Conservation (phyloP, 2,888 invertebrate species). For the Oeneis ivallda region DNA sequence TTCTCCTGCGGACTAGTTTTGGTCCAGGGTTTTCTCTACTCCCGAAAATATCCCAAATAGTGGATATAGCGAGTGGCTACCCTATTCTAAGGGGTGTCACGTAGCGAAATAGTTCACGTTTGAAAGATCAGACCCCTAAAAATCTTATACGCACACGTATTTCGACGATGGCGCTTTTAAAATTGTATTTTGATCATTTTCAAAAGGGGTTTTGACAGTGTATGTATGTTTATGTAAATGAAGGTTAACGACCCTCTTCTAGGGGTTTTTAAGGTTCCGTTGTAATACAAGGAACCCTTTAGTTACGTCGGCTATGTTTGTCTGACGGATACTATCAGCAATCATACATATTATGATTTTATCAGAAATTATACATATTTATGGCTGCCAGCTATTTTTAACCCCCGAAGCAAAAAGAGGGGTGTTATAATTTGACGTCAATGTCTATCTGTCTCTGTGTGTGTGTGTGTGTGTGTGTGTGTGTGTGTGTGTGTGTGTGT, state of each 20-base stretch:
- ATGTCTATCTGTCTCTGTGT: too few relatives aligned
- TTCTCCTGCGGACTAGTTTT: too few relatives aligned
- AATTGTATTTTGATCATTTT: constrained; percentile 27
- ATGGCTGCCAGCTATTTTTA: too few relatives aligned
- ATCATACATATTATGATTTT: too few relatives aligned
- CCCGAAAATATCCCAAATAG: neutral
- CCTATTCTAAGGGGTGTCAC: constrained; percentile 17
- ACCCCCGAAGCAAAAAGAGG: too few relatives aligned
- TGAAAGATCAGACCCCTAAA: constrained; percentile 28
- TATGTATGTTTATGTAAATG: constrained; percentile 29
- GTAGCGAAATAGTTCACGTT: constrained; percentile 26
- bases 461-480: too few relatives aligned
- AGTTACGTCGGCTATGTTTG: neutral
- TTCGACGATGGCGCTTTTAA: constrained; percentile 26
- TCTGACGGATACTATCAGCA: too few relatives aligned
- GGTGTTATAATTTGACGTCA: too few relatives aligned
- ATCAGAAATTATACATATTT: too few relatives aligned
- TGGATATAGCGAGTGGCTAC: neutral
- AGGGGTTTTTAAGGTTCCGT: constrained; percentile 4
- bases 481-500: too few relatives aligned
- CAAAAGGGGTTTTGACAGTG: constrained; percentile 26
- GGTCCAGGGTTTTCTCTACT: neutral
- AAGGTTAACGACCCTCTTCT: constrained; percentile 34
- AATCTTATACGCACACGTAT: constrained; percentile 24
- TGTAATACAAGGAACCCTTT: neutral